A percentile compares a stretch with the other conserved stretches of the same genome.
phyloP scores from a whole-genome alignment of 2,888 invertebrate species.

The Gymnocheta viridis region DNA sequence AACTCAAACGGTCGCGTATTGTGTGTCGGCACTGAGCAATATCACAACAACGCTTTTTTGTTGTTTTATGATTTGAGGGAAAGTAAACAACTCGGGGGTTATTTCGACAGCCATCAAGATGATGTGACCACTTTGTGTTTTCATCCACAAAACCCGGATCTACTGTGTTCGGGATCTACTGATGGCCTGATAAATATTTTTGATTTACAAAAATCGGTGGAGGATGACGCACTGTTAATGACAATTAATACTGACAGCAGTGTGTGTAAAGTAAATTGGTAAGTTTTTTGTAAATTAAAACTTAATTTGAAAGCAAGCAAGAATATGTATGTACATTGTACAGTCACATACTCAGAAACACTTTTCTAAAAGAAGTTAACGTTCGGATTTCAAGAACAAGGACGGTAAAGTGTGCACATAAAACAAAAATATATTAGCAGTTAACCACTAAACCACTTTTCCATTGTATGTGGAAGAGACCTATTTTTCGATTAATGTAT shows the following conservation, averaged over 20 bases:
- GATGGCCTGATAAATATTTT: conserved; percentile 94
- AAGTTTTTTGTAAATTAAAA: conserved; percentile 3
- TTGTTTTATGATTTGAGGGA: conserved; percentile 91
- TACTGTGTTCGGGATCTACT: conserved; percentile 88
- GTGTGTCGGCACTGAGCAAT: conserved; percentile 89
- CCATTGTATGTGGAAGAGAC: no score
- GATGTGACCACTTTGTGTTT: conserved; percentile 90
- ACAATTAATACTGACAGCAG: conserved; percentile 91
- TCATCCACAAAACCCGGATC: conserved; percentile 86
- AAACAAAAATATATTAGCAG: no score
- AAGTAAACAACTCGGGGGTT: conserved; percentile 87
- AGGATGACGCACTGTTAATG: conserved; percentile 90
- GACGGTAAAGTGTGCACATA: no score
- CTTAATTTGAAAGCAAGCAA: no score
- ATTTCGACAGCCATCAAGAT: conserved; percentile 91
- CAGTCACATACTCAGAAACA: no score
- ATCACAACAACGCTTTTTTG: conserved; percentile 87
- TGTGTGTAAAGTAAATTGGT: conserved; percentile 86
- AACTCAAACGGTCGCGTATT: conserved; percentile 87
- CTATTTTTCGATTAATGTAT: no score
- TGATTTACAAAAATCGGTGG: conserved; percentile 87
- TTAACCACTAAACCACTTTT: no score
- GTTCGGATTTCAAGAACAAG: no score
- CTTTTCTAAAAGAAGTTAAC: no score
- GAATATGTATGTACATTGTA: no score